phyloP scores from a whole-genome alignment of 2,888 invertebrate genomes.

The Lobophora halterata region DNA sequence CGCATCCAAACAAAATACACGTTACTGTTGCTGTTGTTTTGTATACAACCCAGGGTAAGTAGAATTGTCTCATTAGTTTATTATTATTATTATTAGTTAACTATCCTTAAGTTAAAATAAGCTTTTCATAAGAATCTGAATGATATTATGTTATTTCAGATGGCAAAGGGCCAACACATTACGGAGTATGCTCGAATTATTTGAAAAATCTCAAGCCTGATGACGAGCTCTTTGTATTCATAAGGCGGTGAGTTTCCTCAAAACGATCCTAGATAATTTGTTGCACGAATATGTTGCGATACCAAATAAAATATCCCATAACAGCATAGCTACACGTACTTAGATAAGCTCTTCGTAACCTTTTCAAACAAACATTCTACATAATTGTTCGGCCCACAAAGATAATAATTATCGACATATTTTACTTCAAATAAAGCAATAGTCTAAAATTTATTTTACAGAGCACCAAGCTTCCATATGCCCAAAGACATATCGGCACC shows the following conservation, averaged over 20 bases:
- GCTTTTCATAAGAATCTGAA: background rate
- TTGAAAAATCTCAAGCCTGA: slow-evolving; percentile 84
- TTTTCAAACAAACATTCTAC: slow-evolving; percentile 7
- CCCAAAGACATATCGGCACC: slow-evolving; percentile 88
- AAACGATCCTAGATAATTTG: slow-evolving; percentile 3
- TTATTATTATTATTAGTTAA: no score
- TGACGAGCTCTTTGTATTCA: slow-evolving; percentile 86
- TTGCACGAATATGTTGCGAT: no score
- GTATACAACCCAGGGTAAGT: slow-evolving; percentile 89
- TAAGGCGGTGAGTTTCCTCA: slow-evolving; percentile 84
- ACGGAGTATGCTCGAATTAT: slow-evolving; percentile 96
- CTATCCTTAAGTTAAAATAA: background rate
- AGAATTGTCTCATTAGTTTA: background rate
- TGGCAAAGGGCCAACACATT: slow-evolving; percentile 89
- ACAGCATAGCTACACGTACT: slow-evolving; percentile 6
- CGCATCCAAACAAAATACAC: slow-evolving; percentile 88
- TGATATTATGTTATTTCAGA: slow-evolving; percentile 70
- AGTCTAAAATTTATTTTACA: slow-evolving; percentile 55
- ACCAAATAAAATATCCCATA: slow-evolving; percentile 13
- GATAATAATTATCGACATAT: no score
- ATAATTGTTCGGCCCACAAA: no score
- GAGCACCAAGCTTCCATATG: slow-evolving; percentile 92
- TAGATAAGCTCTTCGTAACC: slow-evolving; percentile 9
- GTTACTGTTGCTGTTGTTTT: slow-evolving; percentile 94
- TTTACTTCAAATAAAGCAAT: background rate